Conservation (phyloP, 2,797 vertebrate species). For the Neomorphus geoffroyi region DNA sequence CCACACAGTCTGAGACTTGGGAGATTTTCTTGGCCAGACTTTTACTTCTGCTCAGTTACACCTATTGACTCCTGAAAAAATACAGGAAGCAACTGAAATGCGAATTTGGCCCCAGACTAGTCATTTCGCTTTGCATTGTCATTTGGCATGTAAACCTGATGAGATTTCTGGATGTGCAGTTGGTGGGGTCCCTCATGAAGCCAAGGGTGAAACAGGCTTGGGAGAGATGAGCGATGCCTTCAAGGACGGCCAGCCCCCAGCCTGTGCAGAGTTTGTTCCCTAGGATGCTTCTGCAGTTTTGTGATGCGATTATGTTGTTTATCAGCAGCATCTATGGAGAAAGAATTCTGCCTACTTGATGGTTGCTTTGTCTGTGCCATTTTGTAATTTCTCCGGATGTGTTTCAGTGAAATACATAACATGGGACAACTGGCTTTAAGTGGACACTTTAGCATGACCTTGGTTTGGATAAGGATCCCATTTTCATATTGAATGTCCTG, state of each 20-base stretch:
- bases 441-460: not conserved
- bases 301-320: not conserved
- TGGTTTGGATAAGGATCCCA: not conserved
- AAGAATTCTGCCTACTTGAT: not conserved
- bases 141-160: not conserved
- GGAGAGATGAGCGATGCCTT: not conserved
- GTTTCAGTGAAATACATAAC: not conserved
- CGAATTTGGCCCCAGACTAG: not conserved
- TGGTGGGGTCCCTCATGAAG: not conserved
- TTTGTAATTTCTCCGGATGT: not conserved
- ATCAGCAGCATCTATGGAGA: not conserved
- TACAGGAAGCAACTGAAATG: not conserved
- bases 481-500: not conserved
- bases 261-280: not conserved
- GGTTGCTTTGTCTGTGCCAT: not conserved
- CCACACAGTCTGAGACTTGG: not conserved
- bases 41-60: not conserved
- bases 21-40: not conserved
- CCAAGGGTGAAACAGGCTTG: not conserved
- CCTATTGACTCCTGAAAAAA: not conserved
- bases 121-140: not conserved
- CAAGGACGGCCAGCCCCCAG: not conserved
- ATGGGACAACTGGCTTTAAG: not conserved
- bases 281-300: not conserved
- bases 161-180: not conserved